These are phyloP conservation scores for Pollenia griseotomentosa DNA, from an alignment of 2,888 invertebrate species.

Conservation along the genomic window DNA sequence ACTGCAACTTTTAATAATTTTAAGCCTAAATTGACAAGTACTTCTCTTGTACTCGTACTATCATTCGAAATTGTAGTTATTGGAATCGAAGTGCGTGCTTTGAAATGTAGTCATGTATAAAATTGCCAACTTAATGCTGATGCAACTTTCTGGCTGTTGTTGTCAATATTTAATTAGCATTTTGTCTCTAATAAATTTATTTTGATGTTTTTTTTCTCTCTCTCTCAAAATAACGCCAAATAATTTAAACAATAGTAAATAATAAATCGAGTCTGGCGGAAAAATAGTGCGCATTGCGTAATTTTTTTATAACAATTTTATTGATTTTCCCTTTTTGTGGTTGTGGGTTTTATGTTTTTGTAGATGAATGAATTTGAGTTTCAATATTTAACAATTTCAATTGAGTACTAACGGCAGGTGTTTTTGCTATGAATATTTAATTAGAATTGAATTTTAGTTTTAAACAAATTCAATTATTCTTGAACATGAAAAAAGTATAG, in stretches of 20 bases:
- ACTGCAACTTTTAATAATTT: background rate
- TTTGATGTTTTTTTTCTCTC: conserved; percentile 8
- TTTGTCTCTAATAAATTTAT: conserved; percentile 34
- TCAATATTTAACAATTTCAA: background rate
- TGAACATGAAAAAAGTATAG: too few species aligned
- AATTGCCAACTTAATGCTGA: conserved; percentile 16
- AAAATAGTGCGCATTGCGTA: conserved; percentile 31
- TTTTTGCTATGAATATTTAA: background rate
- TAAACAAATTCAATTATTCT: too few species aligned
- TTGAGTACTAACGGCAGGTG: background rate
- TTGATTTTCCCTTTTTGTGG: conserved; percentile 14
- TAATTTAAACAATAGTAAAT: background rate
- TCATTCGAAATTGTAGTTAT: background rate
- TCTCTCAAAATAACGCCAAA: background rate
- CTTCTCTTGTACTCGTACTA: background rate
- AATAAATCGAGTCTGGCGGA: conserved; percentile 24
- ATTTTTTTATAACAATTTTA: conserved; percentile 6
- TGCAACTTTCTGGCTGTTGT: background rate
- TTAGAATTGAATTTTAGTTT: background rate
- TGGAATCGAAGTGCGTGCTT: background rate
- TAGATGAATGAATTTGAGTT: background rate
- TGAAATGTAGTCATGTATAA: conserved; percentile 15
- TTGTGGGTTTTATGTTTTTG: background rate
- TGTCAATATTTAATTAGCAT: conserved; percentile 51
- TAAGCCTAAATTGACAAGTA: background rate